These are phyloP conservation scores for Koerneria pararmatus DNA, from an alignment of 2,888 invertebrate genomes.

Conservation along the genomic window DNA sequence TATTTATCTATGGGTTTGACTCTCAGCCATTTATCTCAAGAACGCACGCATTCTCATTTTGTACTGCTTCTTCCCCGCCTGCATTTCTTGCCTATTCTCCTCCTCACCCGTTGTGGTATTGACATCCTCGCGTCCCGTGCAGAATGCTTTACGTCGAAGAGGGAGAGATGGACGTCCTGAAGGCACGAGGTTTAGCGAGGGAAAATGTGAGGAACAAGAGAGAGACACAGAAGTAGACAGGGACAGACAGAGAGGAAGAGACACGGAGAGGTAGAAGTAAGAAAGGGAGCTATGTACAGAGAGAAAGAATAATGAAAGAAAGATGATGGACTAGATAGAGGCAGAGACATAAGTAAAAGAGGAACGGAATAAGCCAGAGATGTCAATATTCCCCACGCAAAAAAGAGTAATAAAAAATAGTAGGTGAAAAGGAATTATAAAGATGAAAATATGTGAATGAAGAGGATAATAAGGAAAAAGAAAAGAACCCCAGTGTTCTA, in stretches of 20 bases:
- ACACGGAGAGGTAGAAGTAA: not conserved
- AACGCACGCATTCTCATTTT: too few species aligned
- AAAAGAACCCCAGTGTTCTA: not conserved
- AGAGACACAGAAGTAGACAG: not conserved
- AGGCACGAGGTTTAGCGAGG: not conserved
- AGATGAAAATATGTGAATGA: not conserved
- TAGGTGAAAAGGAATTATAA: not conserved
- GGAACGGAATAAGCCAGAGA: too few species aligned
- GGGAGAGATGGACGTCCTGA: not conserved
- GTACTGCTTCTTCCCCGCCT: too few species aligned
- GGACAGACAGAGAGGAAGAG: not conserved
- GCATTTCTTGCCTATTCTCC: not conserved
- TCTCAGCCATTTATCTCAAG: too few species aligned
- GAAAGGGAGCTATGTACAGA: not conserved
- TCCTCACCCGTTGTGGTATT: not conserved
- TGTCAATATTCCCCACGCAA: too few species aligned
- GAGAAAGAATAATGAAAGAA: not conserved
- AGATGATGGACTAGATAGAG: not conserved
- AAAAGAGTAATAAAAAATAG: too few species aligned
- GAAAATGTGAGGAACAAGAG: not conserved
- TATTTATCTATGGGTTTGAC: too few species aligned
- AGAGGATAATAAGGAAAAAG: not conserved
- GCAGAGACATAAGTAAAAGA: too few species aligned
- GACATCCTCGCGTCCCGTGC: not conserved
- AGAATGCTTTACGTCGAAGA: not conserved